Evolutionary conservation across 1,140 invertebrate genomes (phyloP).

Genomic region (Octopus sinensis): DNA sequence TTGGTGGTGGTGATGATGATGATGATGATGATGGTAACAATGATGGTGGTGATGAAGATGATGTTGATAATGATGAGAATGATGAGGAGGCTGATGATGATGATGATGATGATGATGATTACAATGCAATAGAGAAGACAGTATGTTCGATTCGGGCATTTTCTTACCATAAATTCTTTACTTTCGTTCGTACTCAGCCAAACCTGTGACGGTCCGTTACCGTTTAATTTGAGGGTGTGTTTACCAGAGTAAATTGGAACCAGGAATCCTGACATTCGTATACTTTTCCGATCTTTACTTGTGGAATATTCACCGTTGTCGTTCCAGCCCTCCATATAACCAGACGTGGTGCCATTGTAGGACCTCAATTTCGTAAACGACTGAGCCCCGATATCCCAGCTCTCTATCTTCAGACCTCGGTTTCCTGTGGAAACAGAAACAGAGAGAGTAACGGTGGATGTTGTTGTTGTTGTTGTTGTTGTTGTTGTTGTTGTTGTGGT

Average conservation of each 20-base stretch:
- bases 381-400: conserved; percentile 22
- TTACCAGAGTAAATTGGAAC: conserved; percentile 21
- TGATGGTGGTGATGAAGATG: too few species aligned
- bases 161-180: conserved; percentile 22
- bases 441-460: neutral
- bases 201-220: conserved; percentile 21
- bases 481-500: neutral
- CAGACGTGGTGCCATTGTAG: conserved; percentile 12
- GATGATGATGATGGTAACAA: too few species aligned
- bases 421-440: conserved; percentile 28
- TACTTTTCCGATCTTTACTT: neutral
- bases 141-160: neutral
- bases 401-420: conserved; percentile 31
- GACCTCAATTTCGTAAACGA: conserved; percentile 16
- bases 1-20: too few species aligned
- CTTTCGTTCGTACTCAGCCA: conserved; percentile 25
- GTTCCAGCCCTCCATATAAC: conserved; percentile 15
- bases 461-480: neutral
- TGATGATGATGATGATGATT: too few species aligned
- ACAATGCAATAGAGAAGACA: too few species aligned
- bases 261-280: conserved; percentile 21
- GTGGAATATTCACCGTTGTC: neutral
- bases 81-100: too few species aligned
- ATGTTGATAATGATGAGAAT: too few species aligned
- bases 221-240: conserved; percentile 22